phyloP scores from a whole-genome alignment of 1,140 invertebrate species.

The Lamellibrachia luymesi region DNA sequence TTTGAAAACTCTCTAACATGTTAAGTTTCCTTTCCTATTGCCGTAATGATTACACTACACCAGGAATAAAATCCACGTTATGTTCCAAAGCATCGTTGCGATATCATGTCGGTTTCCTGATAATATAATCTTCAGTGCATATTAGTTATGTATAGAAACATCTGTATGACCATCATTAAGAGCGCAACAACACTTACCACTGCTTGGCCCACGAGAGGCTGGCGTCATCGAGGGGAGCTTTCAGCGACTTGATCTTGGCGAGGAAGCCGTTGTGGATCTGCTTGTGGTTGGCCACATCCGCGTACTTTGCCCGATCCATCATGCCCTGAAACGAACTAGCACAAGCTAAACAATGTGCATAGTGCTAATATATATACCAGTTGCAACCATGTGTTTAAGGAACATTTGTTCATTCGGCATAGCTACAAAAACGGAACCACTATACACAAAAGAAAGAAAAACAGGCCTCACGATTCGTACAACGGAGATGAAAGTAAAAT shows the following conservation, averaged over 20 bases:
- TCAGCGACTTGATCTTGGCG: background rate
- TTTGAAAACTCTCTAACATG: background rate
- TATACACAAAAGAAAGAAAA: no score
- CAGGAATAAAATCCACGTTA: background rate
- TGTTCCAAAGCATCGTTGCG: no score
- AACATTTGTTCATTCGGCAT: no score
- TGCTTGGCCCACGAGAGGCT: background rate
- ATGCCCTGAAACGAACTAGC: background rate
- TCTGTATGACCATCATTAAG: no score
- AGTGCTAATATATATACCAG: no score
- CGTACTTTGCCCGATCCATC: background rate
- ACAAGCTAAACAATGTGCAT: background rate
- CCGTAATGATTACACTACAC: background rate
- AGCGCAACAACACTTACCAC: background rate
- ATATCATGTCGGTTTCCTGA: no score
- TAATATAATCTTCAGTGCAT: no score
- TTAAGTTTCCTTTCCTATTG: background rate
- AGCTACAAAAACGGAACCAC: no score
- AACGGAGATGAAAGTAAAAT: background rate
- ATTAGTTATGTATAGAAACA: no score
- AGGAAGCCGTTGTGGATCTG: no score
- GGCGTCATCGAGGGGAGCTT: background rate
- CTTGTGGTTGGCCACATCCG: background rate
- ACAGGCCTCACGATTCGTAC: background rate
- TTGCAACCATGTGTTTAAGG: no score